These are phyloP conservation scores for Neopelma chrysocephalum DNA, from an alignment of 2,797 vertebrate species.

Conservation along the genomic window DNA sequence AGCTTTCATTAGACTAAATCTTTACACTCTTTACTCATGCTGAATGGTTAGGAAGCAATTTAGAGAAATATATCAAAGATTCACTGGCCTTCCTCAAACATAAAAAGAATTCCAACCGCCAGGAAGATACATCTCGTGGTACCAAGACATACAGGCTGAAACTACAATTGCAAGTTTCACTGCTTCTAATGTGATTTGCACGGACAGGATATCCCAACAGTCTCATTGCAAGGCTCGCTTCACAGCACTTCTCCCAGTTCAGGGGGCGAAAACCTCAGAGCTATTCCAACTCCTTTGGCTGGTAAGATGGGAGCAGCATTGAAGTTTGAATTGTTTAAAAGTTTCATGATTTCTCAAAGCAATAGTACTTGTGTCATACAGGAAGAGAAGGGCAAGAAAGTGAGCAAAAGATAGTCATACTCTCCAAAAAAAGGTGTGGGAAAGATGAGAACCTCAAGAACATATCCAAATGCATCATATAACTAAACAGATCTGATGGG, in stretches of 20 bases:
- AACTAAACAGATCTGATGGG: background rate
- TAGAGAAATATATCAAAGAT: background rate
- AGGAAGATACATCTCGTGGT: background rate
- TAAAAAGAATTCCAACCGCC: background rate
- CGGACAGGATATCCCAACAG: background rate
- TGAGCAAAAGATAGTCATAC: background rate
- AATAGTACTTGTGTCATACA: background rate
- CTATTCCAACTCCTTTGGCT: background rate
- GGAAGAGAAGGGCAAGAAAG: background rate
- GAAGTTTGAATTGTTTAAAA: background rate
- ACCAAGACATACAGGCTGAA: background rate
- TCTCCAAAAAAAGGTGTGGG: background rate
- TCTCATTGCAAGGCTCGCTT: accelerated
- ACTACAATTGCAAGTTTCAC: background rate
- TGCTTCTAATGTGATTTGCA: background rate
- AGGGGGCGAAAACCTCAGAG: background rate
- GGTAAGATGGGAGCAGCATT: background rate
- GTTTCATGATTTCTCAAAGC: background rate
- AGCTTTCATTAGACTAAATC: background rate
- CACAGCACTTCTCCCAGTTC: background rate
- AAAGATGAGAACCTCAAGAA: background rate
- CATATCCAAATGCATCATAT: background rate
- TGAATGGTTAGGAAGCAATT: background rate
- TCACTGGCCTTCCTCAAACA: background rate
- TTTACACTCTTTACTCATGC: background rate